Evolutionary conservation across 2,797 vertebrate species (phyloP).

Genomic region (Pseudomugil gertrudae): DNA sequence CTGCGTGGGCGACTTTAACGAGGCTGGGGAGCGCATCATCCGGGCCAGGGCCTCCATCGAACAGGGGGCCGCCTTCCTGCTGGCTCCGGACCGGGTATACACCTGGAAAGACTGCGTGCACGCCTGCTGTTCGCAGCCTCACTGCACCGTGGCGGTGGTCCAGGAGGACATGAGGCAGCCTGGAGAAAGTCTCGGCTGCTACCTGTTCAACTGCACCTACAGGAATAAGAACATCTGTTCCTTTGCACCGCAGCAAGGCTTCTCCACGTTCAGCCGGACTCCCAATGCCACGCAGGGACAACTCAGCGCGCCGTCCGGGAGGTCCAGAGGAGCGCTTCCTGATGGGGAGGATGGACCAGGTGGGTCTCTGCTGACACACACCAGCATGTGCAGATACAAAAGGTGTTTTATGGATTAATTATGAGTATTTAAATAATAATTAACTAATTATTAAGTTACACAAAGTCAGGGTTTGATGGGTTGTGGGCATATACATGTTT

Average conservation of each 20-base stretch:
- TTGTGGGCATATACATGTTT: too few relatives aligned
- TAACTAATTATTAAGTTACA: too few relatives aligned
- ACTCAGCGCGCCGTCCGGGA: slow-evolving; percentile 21
- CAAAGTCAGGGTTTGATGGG: too few relatives aligned
- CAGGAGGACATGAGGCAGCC: slow-evolving; percentile 78
- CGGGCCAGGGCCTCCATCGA: slow-evolving; percentile 91
- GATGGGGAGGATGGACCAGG: slow-evolving; percentile 57
- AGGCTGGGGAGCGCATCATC: slow-evolving; percentile 88
- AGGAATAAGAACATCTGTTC: slow-evolving; percentile 86
- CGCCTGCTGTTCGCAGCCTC: slow-evolving; percentile 89
- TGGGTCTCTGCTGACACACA: slow-evolving; percentile 22
- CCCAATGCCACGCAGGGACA: slow-evolving; percentile 59
- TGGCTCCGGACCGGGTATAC: slow-evolving; percentile 81
- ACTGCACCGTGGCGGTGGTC: slow-evolving; percentile 90
- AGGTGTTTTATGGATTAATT: too few relatives aligned
- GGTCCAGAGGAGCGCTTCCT: slow-evolving; percentile 28
- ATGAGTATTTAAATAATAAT: too few relatives aligned
- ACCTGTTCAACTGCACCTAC: slow-evolving; percentile 91
- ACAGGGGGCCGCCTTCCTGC: slow-evolving; percentile 89
- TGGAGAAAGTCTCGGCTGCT: slow-evolving; percentile 82
- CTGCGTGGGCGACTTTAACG: slow-evolving; percentile 81
- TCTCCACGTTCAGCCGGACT: slow-evolving; percentile 85
- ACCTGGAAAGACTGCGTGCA: slow-evolving; percentile 89
- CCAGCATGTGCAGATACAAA: too few relatives aligned
- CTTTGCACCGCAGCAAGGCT: slow-evolving; percentile 89